Base-by-base conservation (phyloP, 2,888 invertebrate genomes). In the Enchytraeus crypticus region DNA sequence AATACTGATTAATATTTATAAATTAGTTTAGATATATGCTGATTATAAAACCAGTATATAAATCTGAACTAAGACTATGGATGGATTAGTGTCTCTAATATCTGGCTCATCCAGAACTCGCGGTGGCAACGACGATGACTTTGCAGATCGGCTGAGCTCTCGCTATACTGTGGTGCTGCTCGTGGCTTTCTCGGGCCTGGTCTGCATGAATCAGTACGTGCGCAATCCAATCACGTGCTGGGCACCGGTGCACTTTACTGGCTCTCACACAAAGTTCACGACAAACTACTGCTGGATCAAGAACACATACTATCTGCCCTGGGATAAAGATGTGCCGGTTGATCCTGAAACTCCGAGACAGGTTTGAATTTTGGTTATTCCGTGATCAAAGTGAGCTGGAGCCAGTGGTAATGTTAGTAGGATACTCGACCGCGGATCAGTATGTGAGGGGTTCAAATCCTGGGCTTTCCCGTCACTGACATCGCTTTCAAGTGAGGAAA, bases 291-390 rank as follows among this genome's bases (percentile, higher is more conserved):
- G 69, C 62, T 69, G 69, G 69, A 64, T 69, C 51, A 60, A 61
- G 57, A 69, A 69, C 57, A 69, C 69, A 3, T 69, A 69, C 62
- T 67, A 66, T 55, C 61, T 69, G n/a, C 66, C 68, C 0, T 64
- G 61, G 51, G 59, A 64, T 14, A 51, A 67, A 32, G 30, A 59
- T 21, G 51, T 67, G 32, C 69, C 69, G 34, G 45, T 23, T 21
- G 26, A 51, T n/a, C 43, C n/a, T n/a, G n/a, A n/a, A n/a, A n/a
- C n/a, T n/a, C n/a, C n/a, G n/a, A n/a, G n/a, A n/a, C n/a, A n/a
- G n/a, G n/a, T n/a, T n/a, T n/a, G n/a, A n/a, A n/a, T n/a, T n/a
- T n/a, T n/a, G n/a, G n/a, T n/a, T n/a, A n/a, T n/a, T n/a, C n/a
- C n/a, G n/a, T n/a, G n/a, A n/a, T n/a, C n/a, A n/a, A n/a, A n/a